These are phyloP conservation scores for Pammene fasciana DNA, from an alignment of 2,888 invertebrate species.

Conservation along the genomic window DNA sequence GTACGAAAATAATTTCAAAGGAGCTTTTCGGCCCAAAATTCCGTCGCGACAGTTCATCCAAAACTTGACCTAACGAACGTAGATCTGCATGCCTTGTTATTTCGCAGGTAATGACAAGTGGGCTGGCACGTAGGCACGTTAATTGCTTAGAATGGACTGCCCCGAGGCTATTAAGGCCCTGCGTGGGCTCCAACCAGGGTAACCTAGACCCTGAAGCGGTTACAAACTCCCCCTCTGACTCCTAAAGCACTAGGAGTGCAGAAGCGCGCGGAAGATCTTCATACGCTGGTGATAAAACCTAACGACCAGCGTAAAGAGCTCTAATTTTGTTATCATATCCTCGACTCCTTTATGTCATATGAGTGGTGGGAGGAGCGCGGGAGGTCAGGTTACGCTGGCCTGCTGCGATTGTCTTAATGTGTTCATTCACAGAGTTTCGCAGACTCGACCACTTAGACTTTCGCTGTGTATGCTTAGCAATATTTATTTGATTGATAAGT, in stretches of 20 bases:
- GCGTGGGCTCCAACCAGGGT: slow-evolving; percentile 78
- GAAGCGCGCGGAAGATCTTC: slow-evolving; percentile 23
- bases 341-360: background rate
- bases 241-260: background rate
- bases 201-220: slow-evolving; percentile 56
- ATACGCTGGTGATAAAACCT: slow-evolving; percentile 9
- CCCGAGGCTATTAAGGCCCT: slow-evolving; percentile 71
- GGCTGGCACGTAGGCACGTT: slow-evolving; percentile 80
- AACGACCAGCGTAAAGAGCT: slow-evolving; percentile 19
- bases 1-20: too few relatives aligned
- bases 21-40: too few relatives aligned
- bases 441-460: slow-evolving; percentile 50
- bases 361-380: background rate
- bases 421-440: slow-evolving; percentile 79
- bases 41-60: too few relatives aligned
- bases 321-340: slow-evolving; percentile 16
- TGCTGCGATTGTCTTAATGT: slow-evolving; percentile 67
- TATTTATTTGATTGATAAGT: slow-evolving; percentile 8
- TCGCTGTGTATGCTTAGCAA: slow-evolving; percentile 26
- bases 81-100: slow-evolving; percentile 40
- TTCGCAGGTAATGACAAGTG: slow-evolving; percentile 66
- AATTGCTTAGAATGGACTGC: slow-evolving; percentile 78
- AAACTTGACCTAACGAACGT: slow-evolving; percentile 27
- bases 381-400: slow-evolving; percentile 8
- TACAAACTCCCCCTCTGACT: slow-evolving; percentile 15